Conservation (phyloP, 2,113 vertebrate genomes). For the Nicator chloris region DNA sequence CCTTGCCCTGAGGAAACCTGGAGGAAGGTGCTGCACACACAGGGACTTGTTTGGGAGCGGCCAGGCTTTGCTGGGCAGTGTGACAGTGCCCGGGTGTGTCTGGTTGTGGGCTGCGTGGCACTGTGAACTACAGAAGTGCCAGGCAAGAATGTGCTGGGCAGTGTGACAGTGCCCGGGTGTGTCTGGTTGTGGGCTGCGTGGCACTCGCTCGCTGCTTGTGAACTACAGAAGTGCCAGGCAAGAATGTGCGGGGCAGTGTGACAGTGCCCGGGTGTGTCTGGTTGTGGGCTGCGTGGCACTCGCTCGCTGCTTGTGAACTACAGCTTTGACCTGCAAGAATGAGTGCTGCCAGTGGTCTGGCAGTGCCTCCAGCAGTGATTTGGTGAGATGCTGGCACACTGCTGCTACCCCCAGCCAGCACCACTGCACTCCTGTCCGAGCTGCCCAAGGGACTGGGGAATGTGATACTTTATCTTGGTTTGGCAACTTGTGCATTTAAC, state of each 20-base stretch:
- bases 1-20: neutral
- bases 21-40: neutral
- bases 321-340: neutral
- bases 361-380: neutral
- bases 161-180: too few relatives aligned
- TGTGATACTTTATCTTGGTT: neutral
- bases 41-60: neutral
- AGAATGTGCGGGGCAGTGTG: neutral
- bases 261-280: neutral
- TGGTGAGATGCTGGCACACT: neutral
- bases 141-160: too few relatives aligned
- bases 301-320: accelerated
- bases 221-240: too few relatives aligned
- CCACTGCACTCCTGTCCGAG: neutral
- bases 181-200: too few relatives aligned
- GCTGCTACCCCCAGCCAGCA: neutral
- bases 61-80: neutral
- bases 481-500: neutral
- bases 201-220: too few relatives aligned
- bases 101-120: accelerated
- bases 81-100: neutral
- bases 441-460: neutral
- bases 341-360: neutral
- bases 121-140: accelerated
- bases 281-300: accelerated